phyloP scores from a whole-genome alignment of 2,113 vertebrate species.

The Pseudonaja textilis region DNA sequence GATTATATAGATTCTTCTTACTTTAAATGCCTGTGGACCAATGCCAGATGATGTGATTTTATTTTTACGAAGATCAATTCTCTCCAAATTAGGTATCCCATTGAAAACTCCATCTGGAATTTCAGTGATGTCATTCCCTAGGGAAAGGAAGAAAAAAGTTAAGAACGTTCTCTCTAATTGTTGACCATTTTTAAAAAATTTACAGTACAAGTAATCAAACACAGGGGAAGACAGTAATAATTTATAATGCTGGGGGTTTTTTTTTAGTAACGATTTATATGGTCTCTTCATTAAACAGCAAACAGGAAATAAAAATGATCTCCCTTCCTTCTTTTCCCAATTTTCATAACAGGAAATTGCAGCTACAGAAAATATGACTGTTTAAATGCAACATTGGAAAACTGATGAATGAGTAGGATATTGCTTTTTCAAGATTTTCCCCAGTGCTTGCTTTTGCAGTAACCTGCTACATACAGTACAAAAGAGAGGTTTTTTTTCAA shows the following conservation, averaged over 20 bases:
- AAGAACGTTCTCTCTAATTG: neutral
- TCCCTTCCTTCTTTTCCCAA: neutral
- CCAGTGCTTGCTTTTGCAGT: neutral
- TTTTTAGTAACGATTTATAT: neutral
- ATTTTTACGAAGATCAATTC: slow-evolving; percentile 93
- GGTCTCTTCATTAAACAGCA: neutral
- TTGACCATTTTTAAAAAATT: slow-evolving; percentile 1
- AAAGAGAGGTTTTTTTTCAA: neutral
- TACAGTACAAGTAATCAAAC: neutral
- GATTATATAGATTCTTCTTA: slow-evolving; percentile 63
- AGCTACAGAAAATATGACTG: neutral
- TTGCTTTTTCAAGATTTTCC: neutral
- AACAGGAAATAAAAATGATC: neutral
- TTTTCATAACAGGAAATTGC: neutral
- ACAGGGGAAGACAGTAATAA: neutral
- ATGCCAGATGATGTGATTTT: slow-evolving; percentile 80
- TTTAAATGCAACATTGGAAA: neutral
- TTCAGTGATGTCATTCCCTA: slow-evolving; percentile 86
- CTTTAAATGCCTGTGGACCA: slow-evolving; percentile 81
- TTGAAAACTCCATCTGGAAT: slow-evolving; percentile 89
- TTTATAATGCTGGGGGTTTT: neutral
- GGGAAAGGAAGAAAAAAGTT: slow-evolving; percentile 26
- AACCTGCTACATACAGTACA: neutral
- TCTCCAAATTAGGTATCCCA: slow-evolving; percentile 90
- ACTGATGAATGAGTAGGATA: neutral